Evolutionary conservation across 2,888 invertebrate genomes (phyloP).

Genomic region (Lasioglossum leucozonium): DNA sequence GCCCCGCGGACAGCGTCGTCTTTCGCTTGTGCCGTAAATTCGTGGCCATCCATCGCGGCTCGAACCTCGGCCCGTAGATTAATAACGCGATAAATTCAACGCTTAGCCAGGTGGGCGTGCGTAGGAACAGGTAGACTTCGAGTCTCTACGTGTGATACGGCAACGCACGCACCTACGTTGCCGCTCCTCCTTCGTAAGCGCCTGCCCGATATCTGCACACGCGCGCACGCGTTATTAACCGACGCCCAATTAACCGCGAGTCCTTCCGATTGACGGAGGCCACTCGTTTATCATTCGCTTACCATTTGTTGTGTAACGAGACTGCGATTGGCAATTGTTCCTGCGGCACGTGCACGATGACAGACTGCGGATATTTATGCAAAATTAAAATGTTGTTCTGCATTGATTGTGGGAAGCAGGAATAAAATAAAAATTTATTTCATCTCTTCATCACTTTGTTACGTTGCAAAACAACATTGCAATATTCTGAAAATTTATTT

Average conservation of each 20-base stretch:
- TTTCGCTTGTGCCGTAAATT: conserved; percentile 61
- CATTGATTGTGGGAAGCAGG: no score
- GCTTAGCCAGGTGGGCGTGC: conserved; percentile 65
- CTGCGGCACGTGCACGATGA: no score
- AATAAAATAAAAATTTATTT: no score
- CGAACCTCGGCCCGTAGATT: conserved; percentile 63
- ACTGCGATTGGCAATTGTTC: background rate
- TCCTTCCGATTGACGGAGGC: background rate
- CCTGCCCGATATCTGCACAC: conserved; percentile 15
- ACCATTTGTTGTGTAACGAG: background rate
- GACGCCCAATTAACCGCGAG: conserved; percentile 29
- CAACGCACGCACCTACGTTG: background rate
- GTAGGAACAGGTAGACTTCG: conserved; percentile 49
- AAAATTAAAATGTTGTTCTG: no score
- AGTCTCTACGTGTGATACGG: background rate
- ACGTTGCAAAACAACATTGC: no score
- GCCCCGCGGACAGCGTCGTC: conserved; percentile 25
- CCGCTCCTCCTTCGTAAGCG: conserved; percentile 19
- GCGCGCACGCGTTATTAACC: conserved; percentile 26
- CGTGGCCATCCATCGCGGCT: conserved; percentile 48
- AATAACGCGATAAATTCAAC: conserved; percentile 78
- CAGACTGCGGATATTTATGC: no score
- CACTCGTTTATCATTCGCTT: background rate
- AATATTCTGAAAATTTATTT: no score
- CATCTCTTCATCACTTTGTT: no score